A percentile compares a stretch with the other conserved stretches of the same genome.
phyloP scores from a whole-genome alignment of 2,797 vertebrate genomes.

The Catostomus latipinnis region DNA sequence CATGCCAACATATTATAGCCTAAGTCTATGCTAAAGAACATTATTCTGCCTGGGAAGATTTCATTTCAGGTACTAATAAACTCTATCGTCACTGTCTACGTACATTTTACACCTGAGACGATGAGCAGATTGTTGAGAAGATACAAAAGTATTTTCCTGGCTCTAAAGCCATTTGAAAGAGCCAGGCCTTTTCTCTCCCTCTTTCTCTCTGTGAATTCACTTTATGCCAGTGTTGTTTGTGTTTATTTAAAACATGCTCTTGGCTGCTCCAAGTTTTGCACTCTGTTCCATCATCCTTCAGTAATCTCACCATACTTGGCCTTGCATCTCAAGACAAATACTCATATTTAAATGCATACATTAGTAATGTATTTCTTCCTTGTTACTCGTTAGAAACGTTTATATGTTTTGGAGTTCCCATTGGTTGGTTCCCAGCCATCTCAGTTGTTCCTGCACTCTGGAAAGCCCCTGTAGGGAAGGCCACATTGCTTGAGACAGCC shows the following conservation, averaged over 20 bases:
- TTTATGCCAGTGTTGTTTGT: neutral
- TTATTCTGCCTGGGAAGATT: constrained; percentile 9
- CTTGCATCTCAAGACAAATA: neutral
- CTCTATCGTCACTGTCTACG: constrained; percentile 8
- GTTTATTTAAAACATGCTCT: constrained; percentile 38
- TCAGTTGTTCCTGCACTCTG: constrained; percentile 57
- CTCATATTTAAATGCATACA: constrained; percentile 16
- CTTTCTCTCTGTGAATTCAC: constrained; percentile 4
- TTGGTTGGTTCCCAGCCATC: constrained; percentile 11
- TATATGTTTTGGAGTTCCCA: constrained; percentile 20
- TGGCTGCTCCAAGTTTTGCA: constrained; percentile 29
- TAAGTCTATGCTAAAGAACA: neutral
- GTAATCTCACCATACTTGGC: constrained; percentile 25
- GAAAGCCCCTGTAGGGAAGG: constrained; percentile 72
- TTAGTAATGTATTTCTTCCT: neutral
- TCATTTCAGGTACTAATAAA: constrained; percentile 9
- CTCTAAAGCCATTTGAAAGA: neutral
- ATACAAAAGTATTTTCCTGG: constrained; percentile 9
- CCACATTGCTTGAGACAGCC: constrained; percentile 64
- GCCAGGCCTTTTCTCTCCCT: constrained; percentile 12
- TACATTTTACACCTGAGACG: neutral
- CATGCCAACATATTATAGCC: constrained; percentile 22
- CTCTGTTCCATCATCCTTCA: neutral
- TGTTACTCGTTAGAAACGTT: neutral
- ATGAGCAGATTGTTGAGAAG: constrained; percentile 16